A percentile compares a stretch with the other conserved stretches of the same genome.
Evolutionary conservation across 2,888 invertebrate genomes (phyloP).

Genomic region (Lepetodrilus schrolli): DNA sequence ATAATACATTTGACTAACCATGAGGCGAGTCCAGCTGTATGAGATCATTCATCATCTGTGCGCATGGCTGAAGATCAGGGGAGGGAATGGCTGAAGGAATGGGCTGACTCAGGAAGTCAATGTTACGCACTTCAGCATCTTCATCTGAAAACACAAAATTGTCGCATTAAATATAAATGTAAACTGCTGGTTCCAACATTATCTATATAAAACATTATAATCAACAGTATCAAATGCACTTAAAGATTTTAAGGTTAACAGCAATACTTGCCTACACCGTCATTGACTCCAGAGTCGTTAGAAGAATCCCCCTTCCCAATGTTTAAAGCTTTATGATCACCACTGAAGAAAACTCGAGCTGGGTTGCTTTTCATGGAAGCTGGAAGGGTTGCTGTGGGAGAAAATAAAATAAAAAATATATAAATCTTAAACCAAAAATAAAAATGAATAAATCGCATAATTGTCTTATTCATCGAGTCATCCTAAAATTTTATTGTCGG

Average conservation of each 20-base stretch:
- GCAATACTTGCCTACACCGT: slow-evolving; percentile 41
- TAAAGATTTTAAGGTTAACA: background rate
- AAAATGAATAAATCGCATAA: no score
- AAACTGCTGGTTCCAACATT: background rate
- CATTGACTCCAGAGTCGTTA: slow-evolving; percentile 60
- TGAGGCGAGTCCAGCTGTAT: slow-evolving; percentile 59
- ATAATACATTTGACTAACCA: no score
- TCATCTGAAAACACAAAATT: slow-evolving; percentile 38
- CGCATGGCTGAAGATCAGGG: slow-evolving; percentile 59
- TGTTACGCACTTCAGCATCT: slow-evolving; percentile 29
- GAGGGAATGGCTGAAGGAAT: slow-evolving; percentile 70
- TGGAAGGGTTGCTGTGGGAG: slow-evolving; percentile 43
- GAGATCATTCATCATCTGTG: slow-evolving; percentile 46
- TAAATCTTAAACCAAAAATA: no score
- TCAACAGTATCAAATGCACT: background rate
- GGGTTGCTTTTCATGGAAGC: slow-evolving; percentile 32
- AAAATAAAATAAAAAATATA: no score
- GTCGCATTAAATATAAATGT: background rate
- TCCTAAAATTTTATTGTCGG: no score
- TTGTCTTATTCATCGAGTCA: no score
- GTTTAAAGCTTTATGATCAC: slow-evolving; percentile 36
- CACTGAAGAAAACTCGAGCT: slow-evolving; percentile 11
- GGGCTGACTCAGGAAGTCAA: slow-evolving; percentile 58
- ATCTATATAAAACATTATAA: background rate
- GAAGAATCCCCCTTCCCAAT: slow-evolving; percentile 50